These are phyloP conservation scores for Capitella teleta DNA, from an alignment of 1,140 invertebrate genomes.

Conservation along the genomic window DNA sequence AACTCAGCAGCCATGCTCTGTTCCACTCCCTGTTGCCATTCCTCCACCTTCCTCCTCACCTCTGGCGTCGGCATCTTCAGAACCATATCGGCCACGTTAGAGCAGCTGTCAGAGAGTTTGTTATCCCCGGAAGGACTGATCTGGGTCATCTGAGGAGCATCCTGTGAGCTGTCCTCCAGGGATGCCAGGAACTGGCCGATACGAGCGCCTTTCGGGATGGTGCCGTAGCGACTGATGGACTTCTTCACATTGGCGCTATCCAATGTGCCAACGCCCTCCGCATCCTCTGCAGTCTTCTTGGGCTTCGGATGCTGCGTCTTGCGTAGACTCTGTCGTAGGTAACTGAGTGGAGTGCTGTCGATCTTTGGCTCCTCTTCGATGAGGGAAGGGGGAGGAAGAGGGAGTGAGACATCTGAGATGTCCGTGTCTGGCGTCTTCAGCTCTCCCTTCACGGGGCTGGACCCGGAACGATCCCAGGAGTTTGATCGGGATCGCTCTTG, in stretches of 20 bases:
- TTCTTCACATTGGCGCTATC: slow-evolving; percentile 94
- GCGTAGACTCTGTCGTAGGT: slow-evolving; percentile 6
- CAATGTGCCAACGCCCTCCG: slow-evolving; percentile 55
- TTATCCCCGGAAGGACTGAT: slow-evolving; percentile 24
- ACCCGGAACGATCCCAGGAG: slow-evolving; percentile 36
- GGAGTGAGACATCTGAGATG: slow-evolving; percentile 39
- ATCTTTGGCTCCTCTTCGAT: neutral
- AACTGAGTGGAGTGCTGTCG: slow-evolving; percentile 14
- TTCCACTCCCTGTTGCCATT: slow-evolving; percentile 13
- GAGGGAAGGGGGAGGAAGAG: slow-evolving; percentile 14
- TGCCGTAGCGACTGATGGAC: slow-evolving; percentile 92
- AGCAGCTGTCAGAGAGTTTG: slow-evolving; percentile 15
- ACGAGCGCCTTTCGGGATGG: slow-evolving; percentile 80
- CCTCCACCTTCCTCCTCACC: slow-evolving; percentile 12
- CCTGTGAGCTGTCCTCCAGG: slow-evolving; percentile 45
- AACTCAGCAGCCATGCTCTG: neutral
- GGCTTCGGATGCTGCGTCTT: slow-evolving; percentile 7
- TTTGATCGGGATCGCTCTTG: slow-evolving; percentile 26
- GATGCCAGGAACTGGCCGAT: slow-evolving; percentile 93
- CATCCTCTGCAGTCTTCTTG: slow-evolving; percentile 4
- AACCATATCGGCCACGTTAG: slow-evolving; percentile 3
- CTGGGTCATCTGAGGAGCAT: slow-evolving; percentile 15
- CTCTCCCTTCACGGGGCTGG: slow-evolving; percentile 35
- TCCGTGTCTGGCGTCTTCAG: slow-evolving; percentile 52
- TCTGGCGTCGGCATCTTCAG: slow-evolving; percentile 12